These are phyloP conservation scores for Scarus forsteni DNA, from an alignment of 2,797 vertebrate genomes.

Conservation along the genomic window DNA sequence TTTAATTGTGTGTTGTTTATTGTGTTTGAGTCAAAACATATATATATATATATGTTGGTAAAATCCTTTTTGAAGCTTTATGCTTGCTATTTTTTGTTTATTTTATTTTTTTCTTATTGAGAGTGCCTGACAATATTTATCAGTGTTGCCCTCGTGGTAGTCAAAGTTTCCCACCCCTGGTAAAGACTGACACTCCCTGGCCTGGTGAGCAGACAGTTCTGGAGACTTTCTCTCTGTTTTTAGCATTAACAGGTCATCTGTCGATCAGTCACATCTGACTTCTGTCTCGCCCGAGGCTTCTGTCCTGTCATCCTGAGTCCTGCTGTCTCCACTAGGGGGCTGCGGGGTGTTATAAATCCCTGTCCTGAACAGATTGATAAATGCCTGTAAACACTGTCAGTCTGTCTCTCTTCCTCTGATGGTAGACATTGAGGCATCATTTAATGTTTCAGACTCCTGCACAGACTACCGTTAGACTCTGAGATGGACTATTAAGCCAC, in stretches of 20 bases:
- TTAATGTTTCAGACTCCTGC: slow-evolving; percentile 30
- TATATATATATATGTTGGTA: too few relatives aligned
- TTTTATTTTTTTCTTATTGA: too few relatives aligned
- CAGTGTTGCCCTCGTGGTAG: too few relatives aligned
- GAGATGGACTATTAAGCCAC: slow-evolving; percentile 21
- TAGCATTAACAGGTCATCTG: neutral
- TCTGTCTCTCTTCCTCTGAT: slow-evolving; percentile 7
- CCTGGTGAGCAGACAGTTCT: too few relatives aligned
- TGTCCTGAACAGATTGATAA: slow-evolving; percentile 33
- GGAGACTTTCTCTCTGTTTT: too few relatives aligned
- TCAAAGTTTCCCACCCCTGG: too few relatives aligned
- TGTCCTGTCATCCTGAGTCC: neutral
- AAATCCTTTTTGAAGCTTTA: too few relatives aligned
- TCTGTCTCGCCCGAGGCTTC: neutral
- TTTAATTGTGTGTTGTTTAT: too few relatives aligned
- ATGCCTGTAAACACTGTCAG: slow-evolving; percentile 35
- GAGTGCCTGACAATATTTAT: too few relatives aligned
- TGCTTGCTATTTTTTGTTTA: too few relatives aligned
- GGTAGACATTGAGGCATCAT: slow-evolving; percentile 23
- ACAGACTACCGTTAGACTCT: slow-evolving; percentile 16
- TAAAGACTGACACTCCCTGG: too few relatives aligned
- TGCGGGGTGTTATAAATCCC: slow-evolving; percentile 17
- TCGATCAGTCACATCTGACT: neutral
- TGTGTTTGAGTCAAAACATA: too few relatives aligned
- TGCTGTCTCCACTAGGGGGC: slow-evolving; percentile 55